Evolutionary conservation across 2,797 vertebrate species (phyloP).

Genomic region (Acanthiza pusilla): DNA sequence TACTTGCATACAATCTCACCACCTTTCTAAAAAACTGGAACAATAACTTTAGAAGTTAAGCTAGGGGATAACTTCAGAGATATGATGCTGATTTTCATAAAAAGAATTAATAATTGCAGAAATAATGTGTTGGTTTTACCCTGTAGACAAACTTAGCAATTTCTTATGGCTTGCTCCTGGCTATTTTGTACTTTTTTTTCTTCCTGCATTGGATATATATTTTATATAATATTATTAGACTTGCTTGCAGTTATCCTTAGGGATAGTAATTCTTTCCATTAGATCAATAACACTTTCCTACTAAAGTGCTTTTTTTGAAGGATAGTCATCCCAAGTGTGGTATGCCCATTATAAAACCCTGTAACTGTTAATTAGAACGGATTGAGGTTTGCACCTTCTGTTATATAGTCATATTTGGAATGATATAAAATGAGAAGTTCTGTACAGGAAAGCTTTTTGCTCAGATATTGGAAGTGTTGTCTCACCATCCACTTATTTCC

Average conservation of each 20-base stretch:
- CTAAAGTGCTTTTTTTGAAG: background rate
- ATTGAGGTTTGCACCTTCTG: background rate
- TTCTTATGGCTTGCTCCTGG: background rate
- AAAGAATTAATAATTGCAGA: background rate
- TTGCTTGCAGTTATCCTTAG: background rate
- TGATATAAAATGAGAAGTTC: background rate
- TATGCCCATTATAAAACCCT: background rate
- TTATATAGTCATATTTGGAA: background rate
- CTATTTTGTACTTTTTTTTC: background rate
- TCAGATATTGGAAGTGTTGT: background rate
- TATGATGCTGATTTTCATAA: background rate
- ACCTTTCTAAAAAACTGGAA: background rate
- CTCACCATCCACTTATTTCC: background rate
- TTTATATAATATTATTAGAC: background rate
- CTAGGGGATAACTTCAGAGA: background rate
- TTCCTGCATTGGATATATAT: background rate
- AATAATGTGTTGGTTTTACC: background rate
- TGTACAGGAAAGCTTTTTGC: background rate
- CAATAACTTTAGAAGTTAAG: background rate
- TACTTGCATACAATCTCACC: background rate
- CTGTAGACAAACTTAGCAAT: background rate
- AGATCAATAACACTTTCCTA: background rate
- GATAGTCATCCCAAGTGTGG: background rate
- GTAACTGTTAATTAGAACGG: constrained; percentile 12
- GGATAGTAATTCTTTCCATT: background rate